Evolutionary conservation across 2,888 invertebrate species (phyloP).

Genomic region (Mimumesa dahlbomi): DNA sequence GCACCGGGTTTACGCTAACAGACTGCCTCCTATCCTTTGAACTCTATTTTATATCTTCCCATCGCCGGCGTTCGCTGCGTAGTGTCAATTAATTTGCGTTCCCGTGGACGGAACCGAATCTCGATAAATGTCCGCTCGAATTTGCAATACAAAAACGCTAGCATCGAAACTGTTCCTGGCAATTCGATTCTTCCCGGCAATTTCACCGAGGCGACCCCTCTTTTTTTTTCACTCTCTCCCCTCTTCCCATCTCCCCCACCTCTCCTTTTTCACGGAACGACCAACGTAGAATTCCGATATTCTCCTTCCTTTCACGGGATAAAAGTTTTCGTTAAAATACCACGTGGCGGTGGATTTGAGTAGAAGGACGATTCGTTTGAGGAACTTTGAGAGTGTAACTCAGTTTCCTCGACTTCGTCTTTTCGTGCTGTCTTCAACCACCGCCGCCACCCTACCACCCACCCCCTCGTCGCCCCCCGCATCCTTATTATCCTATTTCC

Average conservation of each 20-base stretch:
- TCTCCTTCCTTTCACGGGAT: constrained; percentile 9
- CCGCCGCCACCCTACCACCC: too few species aligned
- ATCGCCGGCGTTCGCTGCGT: background rate
- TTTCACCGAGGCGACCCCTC: too few species aligned
- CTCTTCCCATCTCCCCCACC: background rate
- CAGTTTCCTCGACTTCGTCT: constrained; percentile 8
- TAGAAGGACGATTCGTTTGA: background rate
- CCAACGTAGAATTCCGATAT: background rate
- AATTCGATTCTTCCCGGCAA: too few species aligned
- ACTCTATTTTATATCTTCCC: background rate
- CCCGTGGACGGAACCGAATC: too few species aligned
- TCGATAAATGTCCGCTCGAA: too few species aligned
- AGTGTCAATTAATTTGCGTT: constrained; percentile 1
- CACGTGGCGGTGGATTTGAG: background rate
- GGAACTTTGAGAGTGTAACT: constrained; percentile 19
- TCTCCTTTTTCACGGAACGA: background rate
- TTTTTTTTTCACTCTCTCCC: too few species aligned
- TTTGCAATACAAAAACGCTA: too few species aligned
- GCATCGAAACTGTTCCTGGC: too few species aligned
- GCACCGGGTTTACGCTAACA: background rate
- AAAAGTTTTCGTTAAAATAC: constrained; percentile 52
- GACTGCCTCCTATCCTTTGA: constrained; percentile 17
- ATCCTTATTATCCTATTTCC: constrained; percentile 55
- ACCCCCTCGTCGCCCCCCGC: background rate
- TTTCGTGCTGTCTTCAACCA: constrained; percentile 21